Base-by-base conservation (phyloP, 1,140 invertebrate genomes). In the Orchesella cincta region DNA sequence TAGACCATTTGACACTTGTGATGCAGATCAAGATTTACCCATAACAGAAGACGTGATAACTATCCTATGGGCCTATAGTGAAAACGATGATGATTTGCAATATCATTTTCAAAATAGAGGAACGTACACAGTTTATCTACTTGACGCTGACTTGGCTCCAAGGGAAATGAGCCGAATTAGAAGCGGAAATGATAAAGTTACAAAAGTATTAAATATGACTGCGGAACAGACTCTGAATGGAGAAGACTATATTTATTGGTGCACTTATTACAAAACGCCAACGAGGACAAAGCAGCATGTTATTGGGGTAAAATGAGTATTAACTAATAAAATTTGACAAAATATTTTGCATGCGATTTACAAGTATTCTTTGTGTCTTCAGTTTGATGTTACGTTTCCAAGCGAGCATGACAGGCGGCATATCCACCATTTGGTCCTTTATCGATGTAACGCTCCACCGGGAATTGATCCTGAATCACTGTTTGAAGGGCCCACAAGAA, bases 1-100 rank as follows among this genome's bases (percentile, higher is more conserved):
- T 1, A 87, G 95, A 72, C 89, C 91, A 83, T 97, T 98, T 83
- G 93, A 96, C 81, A 98, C 96, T 5, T 98, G 96, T 83, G 95
- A 98, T 85, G 86, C 89, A 16, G 85, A 92, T n/a, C 26, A 67
- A 31, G 96, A 98, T 86, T 95, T 97, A 82, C 84, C 93, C 1
- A 92, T 98, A 76, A 92, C 95, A 46, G 71, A 51, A 46, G 71
- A 51, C 16, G 35, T 46, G 2, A 73, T 46, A 14, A 39, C 71
- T 1, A 8, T 73, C 5, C 3, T 73, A 12, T 73, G 71, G 71
- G 16, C 71, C 8, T 73, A 8, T 28, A 35, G 71, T 1, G 71
- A 73, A 36, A 73, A 36, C 46, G 71, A 73, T 46, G 46, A 73
- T 35, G 16, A 31, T 12, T 39, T 73, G 5, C 26, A 67, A 29